phyloP scores from a whole-genome alignment of 2,888 invertebrate species.

The Caenorhabditis angaria region DNA sequence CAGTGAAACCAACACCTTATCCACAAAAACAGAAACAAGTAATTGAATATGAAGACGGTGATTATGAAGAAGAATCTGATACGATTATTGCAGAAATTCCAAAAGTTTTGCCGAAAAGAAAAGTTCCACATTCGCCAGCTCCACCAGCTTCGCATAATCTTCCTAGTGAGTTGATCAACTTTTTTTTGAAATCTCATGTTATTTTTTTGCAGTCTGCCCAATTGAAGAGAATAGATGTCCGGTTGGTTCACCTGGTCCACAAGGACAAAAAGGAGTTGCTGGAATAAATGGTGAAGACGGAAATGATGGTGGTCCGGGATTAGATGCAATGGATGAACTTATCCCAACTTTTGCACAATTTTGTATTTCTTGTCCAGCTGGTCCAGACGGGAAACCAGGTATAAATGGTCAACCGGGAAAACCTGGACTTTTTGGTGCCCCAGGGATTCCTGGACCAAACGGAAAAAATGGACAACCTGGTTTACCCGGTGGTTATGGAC shows the following conservation, averaged over 20 bases:
- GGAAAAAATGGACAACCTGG: slow-evolving; percentile 42
- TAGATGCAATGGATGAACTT: slow-evolving; percentile 39
- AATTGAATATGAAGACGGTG: slow-evolving; percentile 9
- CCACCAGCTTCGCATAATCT: background rate
- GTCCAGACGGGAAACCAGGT: slow-evolving; percentile 38
- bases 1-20: slow-evolving; percentile 4
- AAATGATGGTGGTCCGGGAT: slow-evolving; percentile 24
- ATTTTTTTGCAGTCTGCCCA: slow-evolving; percentile 20
- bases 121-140: slow-evolving; percentile 1
- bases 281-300: slow-evolving; percentile 33
- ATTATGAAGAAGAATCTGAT: slow-evolving; percentile 21
- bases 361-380: slow-evolving; percentile 32
- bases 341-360: slow-evolving; percentile 18
- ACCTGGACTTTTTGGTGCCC: slow-evolving; percentile 25
- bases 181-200: background rate
- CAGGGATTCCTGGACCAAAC: slow-evolving; percentile 32
- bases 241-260: slow-evolving; percentile 30
- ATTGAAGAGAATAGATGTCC: slow-evolving; percentile 35
- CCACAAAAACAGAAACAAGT: background rate
- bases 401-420: slow-evolving; percentile 19
- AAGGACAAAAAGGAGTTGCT: slow-evolving; percentile 16
- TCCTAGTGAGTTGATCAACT: background rate
- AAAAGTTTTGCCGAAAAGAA: background rate
- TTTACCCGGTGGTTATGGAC: slow-evolving; percentile 28
- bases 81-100: slow-evolving; percentile 8